Base-by-base conservation (phyloP, 2,797 vertebrate genomes). In the Coregonus sp. region DNA sequence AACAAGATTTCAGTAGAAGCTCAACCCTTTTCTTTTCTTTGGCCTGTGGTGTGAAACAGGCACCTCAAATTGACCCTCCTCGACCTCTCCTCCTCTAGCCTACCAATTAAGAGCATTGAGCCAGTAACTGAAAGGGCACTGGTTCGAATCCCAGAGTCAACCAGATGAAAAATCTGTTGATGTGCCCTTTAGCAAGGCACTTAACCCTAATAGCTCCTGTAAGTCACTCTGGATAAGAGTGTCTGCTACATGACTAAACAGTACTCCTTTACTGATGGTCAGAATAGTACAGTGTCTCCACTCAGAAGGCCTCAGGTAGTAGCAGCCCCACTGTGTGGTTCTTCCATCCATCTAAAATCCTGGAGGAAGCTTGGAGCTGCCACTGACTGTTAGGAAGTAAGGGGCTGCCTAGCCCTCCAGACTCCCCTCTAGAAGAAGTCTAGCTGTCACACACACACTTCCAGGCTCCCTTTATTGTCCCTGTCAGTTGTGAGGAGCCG, bases 401-500 rank as follows among this genome's bases (percentile, higher is more conserved):
- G 25, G 59, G 59, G 20, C 59, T n/a, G 14, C 18, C 56, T n/a
- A n/a, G n/a, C 18, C 56, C 18, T 59, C 56, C 4, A 7, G n/a
- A 20, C 18, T 25, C n/a, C 59, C 59, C 9, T 3, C 40, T 47
- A 47, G 59, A 63, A 63, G 59, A 63, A 63, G 59, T 63, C 59
- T 61, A 61, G n/a, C 7, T 63, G 59, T 25, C 59, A 25, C 52
- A 78, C 83, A 92, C 88, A 80, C 88, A 92, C 93, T 95, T 92
- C 82, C 92, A 95, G 88, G 85, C 86, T 91, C 88, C 80, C 94
- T 96, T 96, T 95, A 96, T 96, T 96, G 95, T 97, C 94, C 94
- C 92, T 97, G 97, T 98, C 96, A 96, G 95, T 93, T 95, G 94
- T 93, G 94, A 96, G 95, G 94, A 96, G 96, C 93, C 92, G 92